Evolutionary conservation across 2,797 vertebrate genomes (phyloP), one percentile per base, ranked within the genome.

Genomic region (Alauda arvensis): DNA sequence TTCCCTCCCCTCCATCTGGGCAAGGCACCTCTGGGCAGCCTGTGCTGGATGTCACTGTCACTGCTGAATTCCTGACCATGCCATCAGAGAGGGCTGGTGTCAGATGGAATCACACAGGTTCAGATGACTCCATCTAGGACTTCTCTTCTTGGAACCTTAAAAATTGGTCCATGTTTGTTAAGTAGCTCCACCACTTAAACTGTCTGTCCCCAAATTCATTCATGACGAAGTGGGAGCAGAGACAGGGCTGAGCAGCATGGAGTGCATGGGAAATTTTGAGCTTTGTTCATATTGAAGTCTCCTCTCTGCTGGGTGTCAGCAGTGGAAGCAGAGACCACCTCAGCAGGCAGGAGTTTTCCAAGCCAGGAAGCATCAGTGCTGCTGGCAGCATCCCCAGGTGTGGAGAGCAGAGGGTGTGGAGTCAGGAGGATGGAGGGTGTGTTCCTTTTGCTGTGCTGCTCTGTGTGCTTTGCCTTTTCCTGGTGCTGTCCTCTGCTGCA

Each of bases 231-330:
- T 3, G 1, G 46, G 24, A 53, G 10, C 2, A 4, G 5, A 28
- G 43, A 3, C 16, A 52, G 52, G 37, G 28, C 28, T 51, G 31
- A 14, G 8, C 39, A 67, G 19, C 19, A 3, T 0, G 2, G 56
- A 49, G 33, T 25, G 6, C 37, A 6, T 28, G 14, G 0, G 37
- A 67, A 67, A 57, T 45, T 3, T 5, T 31, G 17, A 69, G n/a
- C 2, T 77, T 37, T 37, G 1, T 39, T 79, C 0, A 0, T 51
- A 8, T 3, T 26, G 29, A 60, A 59, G 40, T 24, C 40, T 79
- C 37, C 17, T 33, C 10, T 56, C 20, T 68, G 51, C 65, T 74
- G 51, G 56, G 56, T 51, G 0, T 26, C 26, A 39, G 24, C 0
- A 1, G 4, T 65, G 51, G 37, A 61, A 51, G 45, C 19, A n/a